Evolutionary conservation across 2,888 invertebrate species (phyloP).

Genomic region (Mythimna albipuncta): DNA sequence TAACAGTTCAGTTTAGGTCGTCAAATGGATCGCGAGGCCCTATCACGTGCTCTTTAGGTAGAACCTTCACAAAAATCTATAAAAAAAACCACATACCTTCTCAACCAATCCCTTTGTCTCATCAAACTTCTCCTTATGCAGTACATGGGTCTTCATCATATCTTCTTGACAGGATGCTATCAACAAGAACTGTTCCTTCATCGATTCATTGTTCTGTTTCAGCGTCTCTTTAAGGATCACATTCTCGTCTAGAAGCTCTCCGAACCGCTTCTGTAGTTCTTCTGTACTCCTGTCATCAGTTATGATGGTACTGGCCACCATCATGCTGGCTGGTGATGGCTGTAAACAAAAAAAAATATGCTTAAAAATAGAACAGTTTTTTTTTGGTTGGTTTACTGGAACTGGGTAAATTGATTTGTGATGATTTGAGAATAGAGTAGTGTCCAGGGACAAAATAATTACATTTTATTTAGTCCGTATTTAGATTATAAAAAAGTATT

Average conservation of each 20-base stretch:
- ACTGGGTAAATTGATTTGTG: too few relatives aligned
- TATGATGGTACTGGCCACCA: constrained; percentile 85
- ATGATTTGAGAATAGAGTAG: too few relatives aligned
- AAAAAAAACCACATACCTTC: constrained; percentile 73
- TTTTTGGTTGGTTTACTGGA: not conserved
- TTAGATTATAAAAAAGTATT: too few relatives aligned
- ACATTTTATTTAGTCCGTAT: too few relatives aligned
- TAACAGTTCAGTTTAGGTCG: too few relatives aligned
- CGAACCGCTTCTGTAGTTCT: constrained; percentile 88
- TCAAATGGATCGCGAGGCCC: too few relatives aligned
- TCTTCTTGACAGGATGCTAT: constrained; percentile 92
- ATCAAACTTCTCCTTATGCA: constrained; percentile 92
- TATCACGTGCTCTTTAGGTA: too few relatives aligned
- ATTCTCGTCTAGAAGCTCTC: constrained; percentile 90
- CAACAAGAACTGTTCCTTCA: constrained; percentile 92
- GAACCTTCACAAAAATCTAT: too few relatives aligned
- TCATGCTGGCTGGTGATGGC: constrained; percentile 86
- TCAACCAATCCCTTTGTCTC: constrained; percentile 92
- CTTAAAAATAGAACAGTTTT: not conserved
- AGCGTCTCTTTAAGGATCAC: constrained; percentile 91
- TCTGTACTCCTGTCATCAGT: constrained; percentile 82
- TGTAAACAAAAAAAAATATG: constrained; percentile 62
- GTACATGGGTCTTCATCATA: constrained; percentile 91
- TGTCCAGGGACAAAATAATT: too few relatives aligned
- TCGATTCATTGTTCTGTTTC: constrained; percentile 92